These are phyloP conservation scores for Chondrosia reniformis DNA, from an alignment of 37 sponge, comb jelly and placozoan genomes.

Conservation along the genomic window DNA sequence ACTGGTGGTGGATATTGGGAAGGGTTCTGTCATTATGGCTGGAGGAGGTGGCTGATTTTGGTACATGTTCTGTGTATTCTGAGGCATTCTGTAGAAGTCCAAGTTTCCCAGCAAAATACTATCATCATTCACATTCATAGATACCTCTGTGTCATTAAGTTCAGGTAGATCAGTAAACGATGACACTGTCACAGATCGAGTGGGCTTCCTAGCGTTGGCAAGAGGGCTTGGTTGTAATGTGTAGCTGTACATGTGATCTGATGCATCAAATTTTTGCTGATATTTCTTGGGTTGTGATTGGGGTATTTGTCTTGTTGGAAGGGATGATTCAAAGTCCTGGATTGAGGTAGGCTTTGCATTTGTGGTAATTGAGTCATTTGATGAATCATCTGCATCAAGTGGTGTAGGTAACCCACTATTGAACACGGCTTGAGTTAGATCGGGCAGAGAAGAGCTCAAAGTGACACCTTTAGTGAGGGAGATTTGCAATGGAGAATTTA, in stretches of 20 bases:
- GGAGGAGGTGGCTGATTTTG: background rate
- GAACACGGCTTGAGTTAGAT: slow-evolving; percentile 76
- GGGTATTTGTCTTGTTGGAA: slow-evolving; percentile 1
- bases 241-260: background rate
- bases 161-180: background rate
- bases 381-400: slow-evolving; percentile 52
- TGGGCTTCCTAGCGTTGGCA: background rate
- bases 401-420: slow-evolving; percentile 67
- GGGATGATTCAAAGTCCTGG: background rate
- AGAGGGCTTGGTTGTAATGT: background rate
- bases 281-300: background rate
- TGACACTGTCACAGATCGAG: slow-evolving; percentile 5
- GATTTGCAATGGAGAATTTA: background rate
- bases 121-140: background rate
- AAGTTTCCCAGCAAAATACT: background rate
- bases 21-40: background rate
- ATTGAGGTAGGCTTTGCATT: background rate
- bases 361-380: background rate
- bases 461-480: background rate
- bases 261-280: background rate
- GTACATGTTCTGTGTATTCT: background rate
- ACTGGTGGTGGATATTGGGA: background rate
- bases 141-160: background rate
- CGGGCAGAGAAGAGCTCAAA: slow-evolving; percentile 60
- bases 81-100: background rate